Base-by-base conservation (phyloP, 30 jellyfish, hydroid and myxozoan genomes). In the Haliclystus octoradiatus region DNA sequence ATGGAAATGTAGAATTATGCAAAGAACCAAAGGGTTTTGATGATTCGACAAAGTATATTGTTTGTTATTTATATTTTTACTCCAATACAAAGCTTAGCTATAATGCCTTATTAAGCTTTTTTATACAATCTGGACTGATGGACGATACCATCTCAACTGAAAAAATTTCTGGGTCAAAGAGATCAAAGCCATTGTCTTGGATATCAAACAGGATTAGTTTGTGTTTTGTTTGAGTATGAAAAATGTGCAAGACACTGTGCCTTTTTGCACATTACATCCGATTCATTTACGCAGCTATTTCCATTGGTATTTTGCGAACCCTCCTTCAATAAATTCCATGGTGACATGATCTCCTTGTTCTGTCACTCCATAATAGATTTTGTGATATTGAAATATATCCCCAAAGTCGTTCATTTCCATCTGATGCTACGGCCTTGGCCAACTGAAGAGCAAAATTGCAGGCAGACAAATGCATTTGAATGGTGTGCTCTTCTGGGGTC, bases 251-350 rank as follows among this genome's bases (percentile, higher is more conserved):
- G 33, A 32, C 75, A 52, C 30, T 71, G 69, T 30, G 74, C 67
- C 46, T 71, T 71, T 33, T 51, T 31, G 27, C 49, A 49, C 70
- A 69, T 31, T 33, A 24, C 84, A 53, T 66, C 62, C 31, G 31
- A 22, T n/a, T 34, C 25, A 28, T 53, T 62, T 13, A 19, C 68
- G 49, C 33, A 28, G 26, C 25, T 51, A 34, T 25, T 31, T n/a
- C 84, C 84, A 73, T 73, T 62, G 68, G 60, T 73, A 67, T 73
- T 33, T 73, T 73, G 69, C 50, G 28, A 52, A 73, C 28, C 34
- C 50, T 26, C 69, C 84, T 27, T 68, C 82, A 2, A 68, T 67
- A 31, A 33, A 71, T 71, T 71, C 82, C 24, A 53, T 60, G 26
- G 73, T 71, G 31, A 71, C 68, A 57, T 52, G 14, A 61, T 74